Base-by-base conservation (phyloP, 2,888 invertebrate genomes). In the Eupeodes luniger region DNA sequence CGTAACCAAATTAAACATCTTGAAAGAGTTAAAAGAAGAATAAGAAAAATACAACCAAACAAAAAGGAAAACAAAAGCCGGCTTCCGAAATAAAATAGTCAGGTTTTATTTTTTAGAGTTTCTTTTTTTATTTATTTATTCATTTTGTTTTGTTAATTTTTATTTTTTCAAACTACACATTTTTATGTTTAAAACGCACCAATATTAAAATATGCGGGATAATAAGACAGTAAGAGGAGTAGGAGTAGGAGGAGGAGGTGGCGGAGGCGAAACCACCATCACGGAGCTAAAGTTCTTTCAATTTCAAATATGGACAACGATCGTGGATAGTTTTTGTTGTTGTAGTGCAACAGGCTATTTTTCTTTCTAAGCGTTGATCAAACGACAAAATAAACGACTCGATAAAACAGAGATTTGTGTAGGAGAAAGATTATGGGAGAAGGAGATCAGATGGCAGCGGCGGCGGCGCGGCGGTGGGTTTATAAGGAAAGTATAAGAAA, bases 61-160 rank as follows among this genome's bases (percentile, higher is more conserved):
- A 76, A 51, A 16, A 81, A 78, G 57, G 47, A 61, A 59, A 67
- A 78, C 19, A 59, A 76, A 61, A 84, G 69, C 70, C 88, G 88
- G 88, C 88, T 88, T 85, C 88, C 85, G 88, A 88, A 88, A 78
- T 81, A 78, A 88, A 81, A 76, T 81, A 85, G 74, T 88, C 88
- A 78, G 78, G 88, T 88, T 81, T 27, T 85, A 78, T 85, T 81
- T 53, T 62, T 83, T 67, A 67, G 67, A 70, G 81, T 84, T 86
- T 83, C 75, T 27, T 51, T 57, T 78, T 62, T 86, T 82, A 74
- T 77, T 86, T 80, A 67, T 84, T 87, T 72, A 59, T 40, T 66
- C 9, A 34, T 76, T 66, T 47, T 6, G 40, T 64, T 66, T 11
- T 34, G 27, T 27, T 49, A 64, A 6, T 62, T 66, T 76, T 36